phyloP scores from a whole-genome alignment of 2,797 vertebrate genomes.

The Balearica regulorum region DNA sequence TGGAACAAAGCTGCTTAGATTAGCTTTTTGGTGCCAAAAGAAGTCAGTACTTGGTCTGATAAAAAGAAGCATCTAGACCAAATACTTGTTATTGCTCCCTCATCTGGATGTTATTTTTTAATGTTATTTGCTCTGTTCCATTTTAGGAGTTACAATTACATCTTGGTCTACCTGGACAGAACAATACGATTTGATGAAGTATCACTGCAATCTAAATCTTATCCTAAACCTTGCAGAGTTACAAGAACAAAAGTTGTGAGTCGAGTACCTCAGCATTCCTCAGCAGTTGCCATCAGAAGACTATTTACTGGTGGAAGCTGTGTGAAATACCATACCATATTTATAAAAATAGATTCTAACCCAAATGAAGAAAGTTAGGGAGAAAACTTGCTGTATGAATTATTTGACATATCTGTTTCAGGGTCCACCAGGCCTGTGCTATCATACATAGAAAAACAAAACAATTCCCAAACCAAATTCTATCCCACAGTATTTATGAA shows the following conservation, averaged over 20 bases:
- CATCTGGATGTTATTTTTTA: background rate
- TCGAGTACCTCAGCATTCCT: background rate
- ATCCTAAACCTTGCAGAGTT: background rate
- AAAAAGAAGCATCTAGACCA: background rate
- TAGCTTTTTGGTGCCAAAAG: background rate
- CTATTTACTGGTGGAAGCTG: background rate
- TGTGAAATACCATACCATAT: background rate
- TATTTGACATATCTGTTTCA: background rate
- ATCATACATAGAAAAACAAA: background rate
- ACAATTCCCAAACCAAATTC: accelerated
- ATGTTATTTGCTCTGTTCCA: background rate
- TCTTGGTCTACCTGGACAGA: background rate
- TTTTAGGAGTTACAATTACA: background rate
- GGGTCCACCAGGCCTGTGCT: background rate
- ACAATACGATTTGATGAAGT: background rate
- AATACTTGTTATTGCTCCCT: background rate
- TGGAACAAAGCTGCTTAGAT: background rate
- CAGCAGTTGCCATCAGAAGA: background rate
- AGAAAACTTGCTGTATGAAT: background rate
- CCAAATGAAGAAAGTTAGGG: background rate
- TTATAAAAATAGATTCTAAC: background rate
- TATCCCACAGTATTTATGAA: background rate
- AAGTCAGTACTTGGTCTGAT: background rate
- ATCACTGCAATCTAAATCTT: background rate
- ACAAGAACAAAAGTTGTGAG: background rate